Evolutionary conservation across 2,113 vertebrate species (phyloP).

Genomic region (Neogobius melanostomus): DNA sequence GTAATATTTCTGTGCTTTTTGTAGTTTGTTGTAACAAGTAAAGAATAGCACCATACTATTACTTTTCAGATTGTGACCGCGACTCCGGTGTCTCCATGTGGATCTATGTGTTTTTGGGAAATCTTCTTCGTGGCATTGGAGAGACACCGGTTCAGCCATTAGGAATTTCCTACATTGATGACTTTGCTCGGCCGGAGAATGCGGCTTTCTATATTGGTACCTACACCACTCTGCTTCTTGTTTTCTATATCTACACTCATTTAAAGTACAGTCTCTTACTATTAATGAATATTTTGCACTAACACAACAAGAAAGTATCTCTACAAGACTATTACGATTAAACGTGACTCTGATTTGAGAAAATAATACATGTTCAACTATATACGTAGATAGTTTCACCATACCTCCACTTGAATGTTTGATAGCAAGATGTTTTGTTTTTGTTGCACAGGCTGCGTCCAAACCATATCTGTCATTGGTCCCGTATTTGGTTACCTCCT

Average conservation of each 20-base stretch:
- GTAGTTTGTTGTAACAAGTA: too few relatives aligned
- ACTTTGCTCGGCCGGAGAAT: conserved; percentile 85
- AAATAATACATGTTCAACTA: background rate
- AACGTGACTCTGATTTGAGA: background rate
- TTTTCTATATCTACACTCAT: background rate
- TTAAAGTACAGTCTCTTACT: too few relatives aligned
- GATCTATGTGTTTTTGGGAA: conserved; percentile 86
- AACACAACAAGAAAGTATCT: too few relatives aligned
- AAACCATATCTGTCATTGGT: conserved; percentile 74
- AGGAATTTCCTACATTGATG: conserved; percentile 89
- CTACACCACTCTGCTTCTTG: background rate
- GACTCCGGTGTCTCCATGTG: conserved; percentile 84
- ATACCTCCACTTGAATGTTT: too few relatives aligned
- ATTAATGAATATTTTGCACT: too few relatives aligned
- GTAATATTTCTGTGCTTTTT: too few relatives aligned
- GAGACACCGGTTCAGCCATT: conserved; percentile 88
- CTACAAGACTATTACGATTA: too few relatives aligned
- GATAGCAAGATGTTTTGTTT: background rate
- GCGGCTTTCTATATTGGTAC: conserved; percentile 91
- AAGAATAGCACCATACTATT: background rate
- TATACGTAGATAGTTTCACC: too few relatives aligned
- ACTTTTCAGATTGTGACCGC: conserved; percentile 75
- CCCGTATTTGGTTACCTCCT: conserved; percentile 75
- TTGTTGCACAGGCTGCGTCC: conserved; percentile 66
- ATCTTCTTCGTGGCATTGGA: conserved; percentile 87